A percentile compares a stretch with the other conserved stretches of the same genome.
Evolutionary conservation across 2,888 invertebrate genomes (phyloP).

Genomic region (Oegoconia quadripuncta): DNA sequence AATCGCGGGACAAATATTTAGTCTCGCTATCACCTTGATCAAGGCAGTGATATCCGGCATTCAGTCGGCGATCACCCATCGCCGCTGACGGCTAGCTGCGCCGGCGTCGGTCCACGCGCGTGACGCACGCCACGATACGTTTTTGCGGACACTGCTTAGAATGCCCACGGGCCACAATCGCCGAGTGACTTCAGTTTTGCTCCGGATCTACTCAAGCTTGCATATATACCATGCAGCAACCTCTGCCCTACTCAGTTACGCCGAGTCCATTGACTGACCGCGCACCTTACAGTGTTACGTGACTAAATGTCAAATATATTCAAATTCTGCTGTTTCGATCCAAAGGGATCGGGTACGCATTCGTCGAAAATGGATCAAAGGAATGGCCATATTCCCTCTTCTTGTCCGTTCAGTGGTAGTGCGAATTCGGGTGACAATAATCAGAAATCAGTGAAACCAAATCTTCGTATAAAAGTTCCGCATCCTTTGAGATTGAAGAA

Average conservation of each 20-base stretch:
- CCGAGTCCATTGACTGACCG: conserved; percentile 10
- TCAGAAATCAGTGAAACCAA: conserved; percentile 46
- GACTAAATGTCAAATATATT: conserved; percentile 39
- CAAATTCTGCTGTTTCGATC: conserved; percentile 34
- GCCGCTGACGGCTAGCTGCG: conserved; percentile 8
- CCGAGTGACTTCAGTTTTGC: conserved; percentile 40
- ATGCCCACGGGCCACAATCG: conserved; percentile 38
- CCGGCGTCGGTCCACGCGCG: conserved; percentile 34
- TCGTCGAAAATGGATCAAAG: conserved; percentile 40
- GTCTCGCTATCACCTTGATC: conserved; percentile 11
- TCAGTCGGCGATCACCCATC: conserved; percentile 19
- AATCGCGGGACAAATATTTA: conserved; percentile 14
- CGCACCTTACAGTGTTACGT: conserved; percentile 14
- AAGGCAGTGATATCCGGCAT: conserved; percentile 35
- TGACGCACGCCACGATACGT: conserved; percentile 48
- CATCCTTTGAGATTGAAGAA: conserved; percentile 60
- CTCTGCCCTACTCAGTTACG: conserved; percentile 36
- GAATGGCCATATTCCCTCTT: conserved; percentile 42
- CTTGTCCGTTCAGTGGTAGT: conserved; percentile 52
- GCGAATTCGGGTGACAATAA: conserved; percentile 41
- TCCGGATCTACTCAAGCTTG: conserved; percentile 43
- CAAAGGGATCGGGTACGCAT: conserved; percentile 26
- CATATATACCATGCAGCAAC: conserved; percentile 57
- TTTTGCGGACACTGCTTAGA: conserved; percentile 41
- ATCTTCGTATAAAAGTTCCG: conserved; percentile 59